Evolutionary conservation across 2,113 vertebrate species (phyloP).

Genomic region (Chlamydotis undulata): DNA sequence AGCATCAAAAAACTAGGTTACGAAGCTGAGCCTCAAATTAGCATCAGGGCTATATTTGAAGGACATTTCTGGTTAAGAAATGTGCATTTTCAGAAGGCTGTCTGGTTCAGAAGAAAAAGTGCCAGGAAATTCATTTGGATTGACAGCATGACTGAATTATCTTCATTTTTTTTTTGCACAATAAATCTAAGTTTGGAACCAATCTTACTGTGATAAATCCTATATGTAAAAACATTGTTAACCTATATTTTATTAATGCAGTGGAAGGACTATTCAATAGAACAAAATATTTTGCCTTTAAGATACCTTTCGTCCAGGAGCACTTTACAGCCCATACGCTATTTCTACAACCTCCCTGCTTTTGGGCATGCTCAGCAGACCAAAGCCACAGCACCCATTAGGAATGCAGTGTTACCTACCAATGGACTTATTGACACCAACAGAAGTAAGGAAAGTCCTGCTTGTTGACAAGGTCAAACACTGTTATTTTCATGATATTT

Average conservation of each 20-base stretch:
- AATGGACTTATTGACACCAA: background rate
- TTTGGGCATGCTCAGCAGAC: accelerated
- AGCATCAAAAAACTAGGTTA: background rate
- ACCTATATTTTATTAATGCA: slow-evolving; percentile 43
- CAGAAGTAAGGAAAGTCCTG: background rate
- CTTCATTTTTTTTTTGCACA: slow-evolving; percentile 14
- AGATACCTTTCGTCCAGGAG: background rate
- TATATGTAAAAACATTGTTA: background rate
- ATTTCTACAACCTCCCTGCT: background rate
- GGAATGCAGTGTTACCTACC: background rate
- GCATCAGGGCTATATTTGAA: background rate
- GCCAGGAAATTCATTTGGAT: background rate
- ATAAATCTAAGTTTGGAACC: slow-evolving; percentile 31
- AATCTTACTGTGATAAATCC: slow-evolving; percentile 27
- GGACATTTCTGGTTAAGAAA: slow-evolving; percentile 5
- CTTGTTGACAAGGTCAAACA: background rate
- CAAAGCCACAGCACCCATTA: background rate
- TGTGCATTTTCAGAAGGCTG: background rate
- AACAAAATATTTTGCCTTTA: slow-evolving; percentile 33
- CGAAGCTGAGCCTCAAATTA: background rate
- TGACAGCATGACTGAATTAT: slow-evolving; percentile 29
- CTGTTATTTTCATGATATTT: background rate
- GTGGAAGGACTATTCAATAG: slow-evolving; percentile 1
- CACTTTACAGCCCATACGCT: background rate
- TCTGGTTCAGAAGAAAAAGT: slow-evolving; percentile 16